Base-by-base conservation (phyloP, 64 coral and sea anemone genomes). In the Pocillopora damicornis region DNA sequence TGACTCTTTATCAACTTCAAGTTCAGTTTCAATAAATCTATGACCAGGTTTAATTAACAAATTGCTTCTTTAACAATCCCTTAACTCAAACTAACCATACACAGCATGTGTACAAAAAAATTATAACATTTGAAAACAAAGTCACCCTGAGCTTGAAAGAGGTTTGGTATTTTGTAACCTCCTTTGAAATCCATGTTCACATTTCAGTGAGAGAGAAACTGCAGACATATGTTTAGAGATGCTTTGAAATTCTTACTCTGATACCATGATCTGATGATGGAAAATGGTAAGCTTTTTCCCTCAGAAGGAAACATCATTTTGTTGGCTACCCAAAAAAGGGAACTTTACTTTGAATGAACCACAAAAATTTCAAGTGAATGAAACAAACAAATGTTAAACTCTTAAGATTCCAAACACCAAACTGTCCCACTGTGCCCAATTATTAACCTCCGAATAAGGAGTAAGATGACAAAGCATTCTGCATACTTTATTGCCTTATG, bases 321-420 rank as follows among this genome's bases (percentile, higher is more conserved):
- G 36, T 20, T 17, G 9, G 56, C 45, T 57, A 77, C 37, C 75
- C 75, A 58, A 77, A 77, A 77, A 77, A 18, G 75, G 37, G 37
- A 77, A 45, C 18, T 18, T 15, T 22, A 77, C 17, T n/a, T 71
- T 23, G 9, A 71, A 4, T 15, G 56, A 42, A 10, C 14, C 11
- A 77, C 22, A 58, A 18, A 22, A 37, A 56, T 22, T 16, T 22
- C 1, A 35, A 56, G 38, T 10, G 42, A 77, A 9, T 45, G 37
- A 77, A 42, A 57, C 75, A 77, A 77, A 77, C 75, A 77, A 77
- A 17, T 22, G 17, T 77, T 36, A 45, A 56, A 77, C 42, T 22
- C 45, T 57, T 56, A 77, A 77, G 20, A 77, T 77, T 58, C 75
- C 75, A 11, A 58, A 58, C 35, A 15, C 14, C 17, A 37, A 45